Percentiles rank a stretch among this genome's conserved stretches.
Conservation (phyloP, 1,140 invertebrate species). For the Euwallacea similis region DNA sequence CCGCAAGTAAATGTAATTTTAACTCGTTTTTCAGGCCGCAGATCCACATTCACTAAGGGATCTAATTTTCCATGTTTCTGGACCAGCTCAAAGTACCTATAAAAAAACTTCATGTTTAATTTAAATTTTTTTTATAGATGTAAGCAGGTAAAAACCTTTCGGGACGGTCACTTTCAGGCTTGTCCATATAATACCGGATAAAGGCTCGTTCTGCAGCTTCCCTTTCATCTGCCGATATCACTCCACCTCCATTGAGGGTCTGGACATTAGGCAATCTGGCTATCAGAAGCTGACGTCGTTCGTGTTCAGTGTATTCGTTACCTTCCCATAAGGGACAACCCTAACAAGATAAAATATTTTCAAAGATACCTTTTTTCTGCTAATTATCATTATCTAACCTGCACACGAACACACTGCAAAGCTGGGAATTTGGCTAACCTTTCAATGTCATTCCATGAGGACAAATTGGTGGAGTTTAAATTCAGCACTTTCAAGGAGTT, state of each 20-base stretch:
- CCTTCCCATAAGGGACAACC: constrained; percentile 70
- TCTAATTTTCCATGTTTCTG: constrained; percentile 83
- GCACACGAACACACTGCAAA: constrained; percentile 79
- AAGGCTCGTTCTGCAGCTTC: constrained; percentile 93
- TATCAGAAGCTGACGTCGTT: constrained; percentile 80
- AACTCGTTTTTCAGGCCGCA: constrained; percentile 82
- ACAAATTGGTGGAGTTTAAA: constrained; percentile 78
- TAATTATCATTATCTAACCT: constrained; percentile 57
- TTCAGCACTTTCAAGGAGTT: constrained; percentile 77
- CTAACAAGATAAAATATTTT: constrained; percentile 46
- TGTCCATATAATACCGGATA: constrained; percentile 88
- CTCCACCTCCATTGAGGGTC: constrained; percentile 85
- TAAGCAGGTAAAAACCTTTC: constrained; percentile 60
- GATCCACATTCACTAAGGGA: constrained; percentile 81
- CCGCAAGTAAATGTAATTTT: constrained; percentile 81
- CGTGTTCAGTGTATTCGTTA: constrained; percentile 83
- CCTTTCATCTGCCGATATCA: constrained; percentile 78
- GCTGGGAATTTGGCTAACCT: constrained; percentile 77
- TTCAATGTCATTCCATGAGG: constrained; percentile 87
- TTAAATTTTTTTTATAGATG: background rate
- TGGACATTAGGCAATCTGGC: constrained; percentile 83
- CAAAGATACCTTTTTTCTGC: background rate
- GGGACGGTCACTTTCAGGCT: constrained; percentile 75
- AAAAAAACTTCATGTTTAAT: constrained; percentile 36
- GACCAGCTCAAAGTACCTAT: constrained; percentile 78